Evolutionary conservation across 2,113 vertebrate species (phyloP), one percentile per base, ranked within the genome.

Genomic region (Argyrosomus japonicus): DNA sequence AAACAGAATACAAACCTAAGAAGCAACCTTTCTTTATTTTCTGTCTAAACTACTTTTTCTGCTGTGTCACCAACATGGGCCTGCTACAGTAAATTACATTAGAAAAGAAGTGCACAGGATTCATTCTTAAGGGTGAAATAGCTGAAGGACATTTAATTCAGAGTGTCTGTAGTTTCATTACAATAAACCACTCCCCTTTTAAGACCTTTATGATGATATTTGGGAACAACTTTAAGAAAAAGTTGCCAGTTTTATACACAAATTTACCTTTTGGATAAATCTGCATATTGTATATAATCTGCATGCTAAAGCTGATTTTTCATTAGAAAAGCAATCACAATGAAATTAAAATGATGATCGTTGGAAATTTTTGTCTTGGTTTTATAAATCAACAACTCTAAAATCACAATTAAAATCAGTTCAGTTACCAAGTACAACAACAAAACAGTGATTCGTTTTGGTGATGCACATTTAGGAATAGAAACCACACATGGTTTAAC

Each of bases 401-500:
- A 29, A 58, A 25, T n/a, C 25, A 68, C 36, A 62, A 73, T 23
- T 17, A 12, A 48, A 43, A 76, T 53, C 21, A 51, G n/a, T 53
- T 53, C 5, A 75, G 17, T 51, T 5, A 48, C 40, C 14, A 43
- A 58, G 65, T 13, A 48, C 17, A 57, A 64, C 18, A 36, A 25
- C 60, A 51, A 56, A 65, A 67, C 4, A 17, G n/a, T 32, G 51
- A 25, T 74, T 12, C 43, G 25, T 48, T 51, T 72, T 2, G 0
- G 1, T 62, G 25, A 64, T 58, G 23, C 43, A 45, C 5, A 13
- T 68, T 54, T 8, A 29, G n/a, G 18, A 63, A 2, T 8, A 71
- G 18, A 76, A 73, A 48, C n/a, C 9, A 29, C 10, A 68, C 21
- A 61, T 73, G 36, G 23, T 71, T 79, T 56, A 71, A 58, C 12